Evolutionary conservation across 1,140 invertebrate genomes (phyloP), one percentile per base, ranked within the genome.

Genomic region (Temnothorax nylanderi): DNA sequence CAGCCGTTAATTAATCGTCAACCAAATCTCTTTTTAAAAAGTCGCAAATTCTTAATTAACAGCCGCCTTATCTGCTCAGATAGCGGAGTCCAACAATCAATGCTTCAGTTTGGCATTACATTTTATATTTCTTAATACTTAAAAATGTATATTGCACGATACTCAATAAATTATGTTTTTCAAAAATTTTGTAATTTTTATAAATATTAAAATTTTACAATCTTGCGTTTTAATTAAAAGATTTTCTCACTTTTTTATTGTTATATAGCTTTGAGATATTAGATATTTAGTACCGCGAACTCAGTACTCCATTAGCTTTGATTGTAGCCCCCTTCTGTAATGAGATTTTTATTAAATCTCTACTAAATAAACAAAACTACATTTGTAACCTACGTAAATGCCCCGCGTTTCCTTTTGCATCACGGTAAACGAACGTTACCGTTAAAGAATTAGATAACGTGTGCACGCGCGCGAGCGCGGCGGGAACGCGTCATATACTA

Each of bases 401-500:
- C 21, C 32, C 41, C 34, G 34, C 11, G 41, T 74, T 84, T 75
- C 69, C 80, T 84, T 62, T 81, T n/a, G 16, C 64, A 16, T 51
- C 69, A 41, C 49, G 26, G 37, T 16, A 82, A 60, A 60, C 75
- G 62, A 54, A 44, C 26, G 11, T 84, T 84, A 84, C 69, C 80
- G 80, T 84, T 84, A 67, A 47, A 67, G 60, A 67, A 21, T 80
- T 80, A 75, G 80, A 60, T 62, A 62, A 62, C 80, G 69, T 26
- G 16, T 37, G 74, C 13, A 60, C 65, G 65, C 77, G 62, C n/a
- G 26, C 76, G 60, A 60, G 21, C 49, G 26, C 65, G 37, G 37
- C 26, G 44, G 47, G 32, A 81, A 81, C 26, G 69, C 41, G 21
- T 85, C 74, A 34, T 64, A 64, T 78, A 65, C 58, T 65, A 80